Evolutionary conservation across 1,140 invertebrate genomes (phyloP), one percentile per base, ranked within the genome.

Genomic region (Cyclina sinensis): DNA sequence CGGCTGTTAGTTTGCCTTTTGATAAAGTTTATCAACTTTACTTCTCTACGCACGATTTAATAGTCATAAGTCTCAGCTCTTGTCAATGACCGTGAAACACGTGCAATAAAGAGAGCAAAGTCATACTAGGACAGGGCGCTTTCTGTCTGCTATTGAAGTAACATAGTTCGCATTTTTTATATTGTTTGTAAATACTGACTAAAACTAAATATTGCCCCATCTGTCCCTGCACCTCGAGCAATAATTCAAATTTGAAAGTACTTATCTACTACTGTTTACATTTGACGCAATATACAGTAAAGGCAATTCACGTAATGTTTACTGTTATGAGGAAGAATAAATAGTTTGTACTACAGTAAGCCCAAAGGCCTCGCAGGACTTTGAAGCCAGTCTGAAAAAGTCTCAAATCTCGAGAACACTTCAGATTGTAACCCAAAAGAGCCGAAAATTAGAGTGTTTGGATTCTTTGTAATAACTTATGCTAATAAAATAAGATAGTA

Each of bases 401-500:
- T n/a, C n/a, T n/a, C n/a, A n/a, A 14, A 78, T 30, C 24, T 24
- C 24, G 46, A n/a, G 21, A 46, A 24, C 24, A n/a, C 43, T 51
- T 48, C 11, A 51, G 12, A 1, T 32, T 14, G n/a, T 18, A 11
- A 4, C 39, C 54, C 74, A n/a, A 78, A 78, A 78, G 46, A 18
- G 32, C 74, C 74, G 74, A 27, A 35, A 32, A 16, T 54, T 78
- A 11, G 54, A 78, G 74, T 78, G 39, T 16, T 27, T 24, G 39
- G 37, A 12, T 5, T 46, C 70, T 7, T 5, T 18, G 21, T 78
- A 78, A 78, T 78, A 57, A 54, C 74, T 73, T 39, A 43, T 18
- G 39, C 68, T 54, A 78, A 78, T 78, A 78, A 51, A 51, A 78
- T 46, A 57, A 35, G 46, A 54, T 51, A 32, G n/a, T 27, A 57